Base-by-base conservation (phyloP, 2,113 vertebrate genomes). In the Vimba vimba region DNA sequence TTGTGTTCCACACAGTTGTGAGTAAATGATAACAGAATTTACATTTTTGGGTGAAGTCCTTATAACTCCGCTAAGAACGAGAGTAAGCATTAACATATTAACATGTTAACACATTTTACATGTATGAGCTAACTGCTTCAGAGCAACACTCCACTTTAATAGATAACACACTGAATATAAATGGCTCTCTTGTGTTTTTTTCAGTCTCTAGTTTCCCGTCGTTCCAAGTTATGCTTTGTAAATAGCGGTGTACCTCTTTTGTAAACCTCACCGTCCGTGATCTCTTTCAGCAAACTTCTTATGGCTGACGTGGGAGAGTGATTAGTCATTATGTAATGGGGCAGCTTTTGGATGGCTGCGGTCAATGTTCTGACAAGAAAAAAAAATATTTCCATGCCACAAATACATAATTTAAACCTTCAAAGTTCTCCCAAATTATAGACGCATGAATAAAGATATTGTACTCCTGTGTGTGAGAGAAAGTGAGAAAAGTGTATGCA, bases 361-460 rank as follows among this genome's bases (percentile, higher is more conserved):
- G 75, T 86, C 66, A 47, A 7, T 66, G 27, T 82, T 86, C 64
- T 76, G 33, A 39, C 75, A 36, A 60, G 36, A 55, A 33, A 33
- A 33, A 68, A 75, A 66, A 71, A 33, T 55, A 25, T 81, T 91
- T 87, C 79, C 85, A 82, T 82, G 79, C 82, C 76, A 86, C 74
- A 78, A 83, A 87, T 73, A 76, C 75, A 81, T 85, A 36, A 86
- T 85, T 83, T 50, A 86, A 89, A 87, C 86, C 25, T 84, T 86
- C 64, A 71, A 83, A n/a, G 50, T 33, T 55, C 23, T 85, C 79
- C 23, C 23, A 80, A 88, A 88, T 85, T 87, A 71, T 79, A 86
- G 79, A 81, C 9, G 78, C 43, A 86, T 90, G 79, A 89, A 87
- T 88, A 84, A 84, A 87, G 80, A 83, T 74, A 86, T 88, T 83